Evolutionary conservation across 2,113 vertebrate species (phyloP).

Genomic region (Dascyllus trimaculatus): DNA sequence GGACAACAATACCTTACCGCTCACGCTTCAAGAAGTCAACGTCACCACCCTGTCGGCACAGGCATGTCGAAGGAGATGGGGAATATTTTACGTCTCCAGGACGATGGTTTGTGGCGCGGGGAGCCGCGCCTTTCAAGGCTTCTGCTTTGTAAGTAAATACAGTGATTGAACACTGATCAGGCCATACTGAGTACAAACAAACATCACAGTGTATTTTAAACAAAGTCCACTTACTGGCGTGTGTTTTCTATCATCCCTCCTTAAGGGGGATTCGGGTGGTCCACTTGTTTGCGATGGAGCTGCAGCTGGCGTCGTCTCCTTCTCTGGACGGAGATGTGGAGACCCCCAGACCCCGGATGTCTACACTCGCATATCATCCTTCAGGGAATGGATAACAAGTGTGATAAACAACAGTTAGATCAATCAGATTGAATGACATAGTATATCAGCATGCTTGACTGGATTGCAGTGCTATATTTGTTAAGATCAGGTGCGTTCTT

Average conservation of each 20-base stretch:
- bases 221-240: background rate
- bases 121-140: constrained; percentile 38
- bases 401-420: constrained; percentile 51
- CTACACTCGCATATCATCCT: constrained; percentile 75
- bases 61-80: constrained; percentile 60
- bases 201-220: background rate
- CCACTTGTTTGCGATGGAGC: constrained; percentile 86
- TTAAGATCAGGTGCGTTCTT: no score
- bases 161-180: no score
- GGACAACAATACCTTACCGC: constrained; percentile 59
- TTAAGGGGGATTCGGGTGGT: constrained; percentile 91
- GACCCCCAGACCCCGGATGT: constrained; percentile 77
- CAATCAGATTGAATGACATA: background rate
- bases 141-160: constrained; percentile 70
- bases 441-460: background rate
- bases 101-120: constrained; percentile 70
- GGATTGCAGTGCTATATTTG: background rate
- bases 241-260: background rate
- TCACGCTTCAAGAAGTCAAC: constrained; percentile 73
- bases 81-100: background rate
- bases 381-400: constrained; percentile 52
- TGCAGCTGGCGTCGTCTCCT: constrained; percentile 89
- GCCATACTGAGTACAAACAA: background rate
- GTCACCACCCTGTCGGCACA: constrained; percentile 49
- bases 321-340: constrained; percentile 63